Evolutionary conservation across 2,797 vertebrate species (phyloP).

Genomic region (Lutjanus argentimaculatus): DNA sequence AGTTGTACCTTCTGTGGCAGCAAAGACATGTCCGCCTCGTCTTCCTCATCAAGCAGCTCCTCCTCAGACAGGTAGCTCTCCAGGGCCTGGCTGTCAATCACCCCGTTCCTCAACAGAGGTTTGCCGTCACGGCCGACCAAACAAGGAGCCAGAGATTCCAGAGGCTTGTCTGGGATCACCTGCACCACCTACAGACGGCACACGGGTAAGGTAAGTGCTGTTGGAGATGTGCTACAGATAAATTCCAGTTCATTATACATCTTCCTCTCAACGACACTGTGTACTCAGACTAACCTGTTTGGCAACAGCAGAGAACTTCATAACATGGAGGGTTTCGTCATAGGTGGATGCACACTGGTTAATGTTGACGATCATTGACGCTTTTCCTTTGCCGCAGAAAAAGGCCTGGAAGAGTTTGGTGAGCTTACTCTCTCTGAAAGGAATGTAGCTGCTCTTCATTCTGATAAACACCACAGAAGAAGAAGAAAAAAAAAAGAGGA

Average conservation of each 20-base stretch:
- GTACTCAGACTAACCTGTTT: conserved; percentile 86
- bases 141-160: conserved; percentile 80
- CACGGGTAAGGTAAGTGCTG: background rate
- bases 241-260: background rate
- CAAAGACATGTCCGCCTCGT: conserved; percentile 90
- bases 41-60: conserved; percentile 83
- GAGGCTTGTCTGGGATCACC: conserved; percentile 85
- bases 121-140: conserved; percentile 83
- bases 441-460: conserved; percentile 86
- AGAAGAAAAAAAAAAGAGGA: background rate
- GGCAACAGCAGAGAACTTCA: conserved; percentile 94
- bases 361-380: conserved; percentile 94
- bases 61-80: conserved; percentile 85
- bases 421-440: conserved; percentile 94
- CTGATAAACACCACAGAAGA: conserved; percentile 57
- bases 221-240: background rate
- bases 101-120: conserved; percentile 71
- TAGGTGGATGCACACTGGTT: conserved; percentile 92
- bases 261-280: no score
- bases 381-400: conserved; percentile 91
- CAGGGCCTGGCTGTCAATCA: conserved; percentile 68
- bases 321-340: conserved; percentile 92
- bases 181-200: conserved; percentile 86
- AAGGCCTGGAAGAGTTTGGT: conserved; percentile 93
- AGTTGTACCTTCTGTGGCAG: conserved; percentile 89